These are phyloP conservation scores for Meghimatium bilineatum DNA, from an alignment of 2,888 invertebrate genomes.

Conservation along the genomic window DNA sequence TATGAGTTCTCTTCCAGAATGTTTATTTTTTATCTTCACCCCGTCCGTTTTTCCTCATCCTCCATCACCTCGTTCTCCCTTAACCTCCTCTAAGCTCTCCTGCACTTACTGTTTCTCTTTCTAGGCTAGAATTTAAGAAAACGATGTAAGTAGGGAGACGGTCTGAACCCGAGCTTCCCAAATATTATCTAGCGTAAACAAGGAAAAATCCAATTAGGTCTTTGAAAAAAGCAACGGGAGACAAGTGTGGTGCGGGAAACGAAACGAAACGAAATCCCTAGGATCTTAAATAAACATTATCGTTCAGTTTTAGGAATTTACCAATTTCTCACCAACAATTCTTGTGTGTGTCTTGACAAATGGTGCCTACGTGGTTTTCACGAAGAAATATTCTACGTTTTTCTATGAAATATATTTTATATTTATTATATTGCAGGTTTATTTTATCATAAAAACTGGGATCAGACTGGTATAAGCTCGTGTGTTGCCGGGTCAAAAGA, in stretches of 20 bases:
- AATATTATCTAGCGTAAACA: conserved; percentile 1
- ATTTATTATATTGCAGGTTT: no score
- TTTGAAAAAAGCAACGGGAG: neutral
- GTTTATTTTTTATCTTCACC: neutral
- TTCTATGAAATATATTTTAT: no score
- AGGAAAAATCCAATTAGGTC: conserved; percentile 9
- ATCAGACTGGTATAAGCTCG: no score
- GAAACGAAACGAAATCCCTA: neutral
- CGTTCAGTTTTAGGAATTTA: neutral
- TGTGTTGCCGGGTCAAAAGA: no score
- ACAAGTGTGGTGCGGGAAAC: neutral
- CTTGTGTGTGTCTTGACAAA: no score
- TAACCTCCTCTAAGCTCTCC: no score
- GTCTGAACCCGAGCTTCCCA: neutral
- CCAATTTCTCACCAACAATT: no score
- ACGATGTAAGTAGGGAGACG: neutral
- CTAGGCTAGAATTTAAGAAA: neutral
- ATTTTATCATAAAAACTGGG: no score
- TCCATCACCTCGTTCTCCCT: neutral
- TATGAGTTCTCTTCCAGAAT: neutral
- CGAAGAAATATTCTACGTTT: no score
- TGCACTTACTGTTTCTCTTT: neutral
- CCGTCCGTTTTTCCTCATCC: neutral
- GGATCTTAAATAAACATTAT: neutral
- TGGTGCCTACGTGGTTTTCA: no score